phyloP scores from a whole-genome alignment of 2,797 vertebrate species.

The Mastacembelus armatus region DNA sequence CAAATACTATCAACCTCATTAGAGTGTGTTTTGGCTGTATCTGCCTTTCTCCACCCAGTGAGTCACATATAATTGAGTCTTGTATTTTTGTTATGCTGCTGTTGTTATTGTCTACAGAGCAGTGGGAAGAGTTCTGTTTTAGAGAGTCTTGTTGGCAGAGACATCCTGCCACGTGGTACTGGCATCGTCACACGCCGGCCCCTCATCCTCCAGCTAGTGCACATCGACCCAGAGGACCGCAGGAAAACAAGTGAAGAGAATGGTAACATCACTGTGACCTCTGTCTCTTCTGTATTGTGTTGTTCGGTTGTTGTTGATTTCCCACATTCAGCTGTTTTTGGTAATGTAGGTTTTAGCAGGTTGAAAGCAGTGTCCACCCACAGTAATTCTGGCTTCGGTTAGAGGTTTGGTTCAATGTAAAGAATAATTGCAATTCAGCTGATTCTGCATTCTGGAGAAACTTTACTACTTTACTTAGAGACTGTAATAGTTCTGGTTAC shows the following conservation, averaged over 20 bases:
- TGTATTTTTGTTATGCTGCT: constrained; percentile 5
- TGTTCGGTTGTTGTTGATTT: not conserved
- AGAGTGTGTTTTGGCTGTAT: not conserved
- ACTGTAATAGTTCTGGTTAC: no score
- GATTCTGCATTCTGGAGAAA: no score
- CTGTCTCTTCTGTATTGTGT: not conserved
- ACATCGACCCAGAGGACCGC: constrained; percentile 91
- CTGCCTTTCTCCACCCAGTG: not conserved
- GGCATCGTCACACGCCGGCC: constrained; percentile 96
- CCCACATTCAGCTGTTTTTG: not conserved
- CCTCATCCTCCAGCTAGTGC: constrained; percentile 97
- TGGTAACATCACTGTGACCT: constrained; percentile 77
- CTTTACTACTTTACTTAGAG: no score
- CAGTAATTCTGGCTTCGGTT: not conserved
- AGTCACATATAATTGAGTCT: not conserved
- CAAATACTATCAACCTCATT: not conserved
- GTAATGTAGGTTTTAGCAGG: no score
- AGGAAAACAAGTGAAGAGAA: constrained; percentile 94
- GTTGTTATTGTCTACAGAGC: constrained; percentile 88
- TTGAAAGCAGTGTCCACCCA: not conserved
- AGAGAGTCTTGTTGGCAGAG: constrained; percentile 95
- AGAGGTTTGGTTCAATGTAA: no score
- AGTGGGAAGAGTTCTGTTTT: constrained; percentile 99
- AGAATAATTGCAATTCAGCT: no score
- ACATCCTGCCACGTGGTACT: constrained; percentile 95